phyloP scores from a whole-genome alignment of 2,113 vertebrate species.

The Alouatta palliata region DNA sequence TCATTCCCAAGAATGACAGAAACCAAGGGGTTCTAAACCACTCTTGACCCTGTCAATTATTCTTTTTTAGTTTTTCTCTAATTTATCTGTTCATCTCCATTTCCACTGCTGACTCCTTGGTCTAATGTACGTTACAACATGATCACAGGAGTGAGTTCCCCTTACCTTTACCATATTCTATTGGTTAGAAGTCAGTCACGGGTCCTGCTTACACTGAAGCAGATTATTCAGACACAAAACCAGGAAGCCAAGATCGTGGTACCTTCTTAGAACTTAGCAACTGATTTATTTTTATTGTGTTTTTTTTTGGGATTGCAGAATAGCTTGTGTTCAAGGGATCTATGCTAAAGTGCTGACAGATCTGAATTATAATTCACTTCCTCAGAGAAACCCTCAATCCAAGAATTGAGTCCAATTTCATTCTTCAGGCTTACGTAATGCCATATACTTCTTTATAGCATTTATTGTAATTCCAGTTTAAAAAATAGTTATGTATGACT shows the following conservation, averaged over 20 bases:
- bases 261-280: not conserved
- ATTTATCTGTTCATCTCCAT: constrained; percentile 23
- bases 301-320: too few relatives aligned
- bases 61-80: constrained; percentile 22
- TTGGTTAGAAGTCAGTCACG: not conserved
- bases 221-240: not conserved
- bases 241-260: not conserved
- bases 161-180: not conserved
- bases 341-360: not conserved
- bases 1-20: not conserved
- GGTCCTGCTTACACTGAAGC: not conserved
- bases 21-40: not conserved
- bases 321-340: too few relatives aligned
- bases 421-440: not conserved
- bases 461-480: not conserved
- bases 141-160: not conserved
- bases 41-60: not conserved
- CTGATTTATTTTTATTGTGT: too few relatives aligned
- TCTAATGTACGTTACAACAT: not conserved
- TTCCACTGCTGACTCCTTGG: not conserved
- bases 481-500: not conserved
- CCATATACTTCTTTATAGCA: not conserved
- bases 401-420: not conserved
- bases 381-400: not conserved
- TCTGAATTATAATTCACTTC: not conserved